Base-by-base conservation (phyloP, 1,140 invertebrate genomes). In the Probaryconus sp. region DNA sequence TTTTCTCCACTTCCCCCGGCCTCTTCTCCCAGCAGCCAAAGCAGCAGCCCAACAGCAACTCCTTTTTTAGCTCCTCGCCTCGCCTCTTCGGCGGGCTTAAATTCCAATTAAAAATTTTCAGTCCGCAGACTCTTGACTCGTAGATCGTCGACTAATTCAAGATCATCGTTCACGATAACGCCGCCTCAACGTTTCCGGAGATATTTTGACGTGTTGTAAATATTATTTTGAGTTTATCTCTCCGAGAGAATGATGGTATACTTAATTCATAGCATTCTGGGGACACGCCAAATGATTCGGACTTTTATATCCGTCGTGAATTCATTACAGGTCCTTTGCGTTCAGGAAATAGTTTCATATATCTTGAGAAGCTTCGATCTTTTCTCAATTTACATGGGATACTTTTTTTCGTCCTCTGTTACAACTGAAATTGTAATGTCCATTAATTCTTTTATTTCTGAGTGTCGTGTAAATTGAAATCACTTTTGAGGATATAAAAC, bases 81-180 rank as follows among this genome's bases (percentile, higher is more conserved):
- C 51, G 45, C 26, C 53, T 42, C 33, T 56, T 38, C 55, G 37
- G 3, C 35, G n/a, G 37, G 61, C 60, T 76, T 70, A 76, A 79
- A 81, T 79, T 78, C 76, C 74, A 78, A 79, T 81, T 79, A 79
- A 81, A 78, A 76, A 78, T 78, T 67, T 73, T 72, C 74, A 51
- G 43, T 28, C 60, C 35, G 67, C 56, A 63, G 71, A 68, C 47
- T 64, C 47, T 48, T 20, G 26, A 31, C 58, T 38, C 50, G 31
- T 51, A 58, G 60, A 50, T 48, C 42, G n/a, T 53, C 58, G 17
- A 17, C 53, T 65, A 72, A 72, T 72, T 77, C 31, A 31, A 65
- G 75, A 77, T 72, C 58, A 77, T 77, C 64, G 60, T 51, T 69
- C 47, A 51, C 17, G 63, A 77, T 71, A 73, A 68, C 58, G 38